Evolutionary conservation across 2,113 vertebrate genomes (phyloP).

Genomic region (Abramis brama): DNA sequence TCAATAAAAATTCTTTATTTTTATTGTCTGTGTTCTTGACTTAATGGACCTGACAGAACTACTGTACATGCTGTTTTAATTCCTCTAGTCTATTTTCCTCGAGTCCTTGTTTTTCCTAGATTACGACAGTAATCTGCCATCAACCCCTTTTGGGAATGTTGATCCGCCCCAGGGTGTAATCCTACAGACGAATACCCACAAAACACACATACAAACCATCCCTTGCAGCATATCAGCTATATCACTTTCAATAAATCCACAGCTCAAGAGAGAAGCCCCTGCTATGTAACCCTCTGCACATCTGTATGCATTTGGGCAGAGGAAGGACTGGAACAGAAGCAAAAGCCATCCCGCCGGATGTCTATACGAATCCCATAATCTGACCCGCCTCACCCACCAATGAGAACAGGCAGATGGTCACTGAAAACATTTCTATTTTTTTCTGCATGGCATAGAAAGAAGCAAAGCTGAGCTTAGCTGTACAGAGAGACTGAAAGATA

Average conservation of each 20-base stretch:
- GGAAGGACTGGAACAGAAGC: conserved; percentile 12
- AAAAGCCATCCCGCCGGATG: neutral
- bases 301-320: conserved; percentile 18
- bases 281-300: neutral
- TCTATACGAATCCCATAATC: conserved; percentile 45
- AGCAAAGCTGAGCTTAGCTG: conserved; percentile 23
- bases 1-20: too few relatives aligned
- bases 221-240: neutral
- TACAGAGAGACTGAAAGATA: neutral
- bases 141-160: neutral
- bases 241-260: neutral
- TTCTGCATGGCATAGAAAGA: conserved; percentile 21
- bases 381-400: neutral
- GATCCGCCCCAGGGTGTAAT: neutral
- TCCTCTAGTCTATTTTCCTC: neutral
- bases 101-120: neutral
- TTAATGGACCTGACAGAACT: too few relatives aligned
- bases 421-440: conserved; percentile 41
- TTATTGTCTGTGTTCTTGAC: too few relatives aligned
- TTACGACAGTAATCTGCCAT: neutral
- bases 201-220: neutral
- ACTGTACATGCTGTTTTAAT: neutral
- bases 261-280: neutral
- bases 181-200: neutral
- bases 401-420: conserved; percentile 42